Conservation (phyloP, 2,113 vertebrate species). For the Diadophis punctatus region DNA sequence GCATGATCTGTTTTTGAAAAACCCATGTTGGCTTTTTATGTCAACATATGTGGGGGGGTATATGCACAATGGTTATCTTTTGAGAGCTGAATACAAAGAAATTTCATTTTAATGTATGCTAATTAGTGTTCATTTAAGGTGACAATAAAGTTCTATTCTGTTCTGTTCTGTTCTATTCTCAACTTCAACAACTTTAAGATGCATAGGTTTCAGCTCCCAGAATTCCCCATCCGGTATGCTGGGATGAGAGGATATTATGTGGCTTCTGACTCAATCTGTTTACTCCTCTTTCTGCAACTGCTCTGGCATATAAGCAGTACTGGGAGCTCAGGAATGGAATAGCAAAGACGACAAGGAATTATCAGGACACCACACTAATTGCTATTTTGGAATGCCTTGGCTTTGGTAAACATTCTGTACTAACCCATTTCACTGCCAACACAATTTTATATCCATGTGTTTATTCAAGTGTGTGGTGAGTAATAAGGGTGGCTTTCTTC, state of each 20-base stretch:
- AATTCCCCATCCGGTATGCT: neutral
- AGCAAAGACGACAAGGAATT: neutral
- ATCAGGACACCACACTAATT: neutral
- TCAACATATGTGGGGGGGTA: no score
- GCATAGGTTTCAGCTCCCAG: neutral
- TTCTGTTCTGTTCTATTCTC: neutral
- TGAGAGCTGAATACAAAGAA: no score
- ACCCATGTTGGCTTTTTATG: no score
- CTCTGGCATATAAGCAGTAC: neutral
- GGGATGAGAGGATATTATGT: neutral
- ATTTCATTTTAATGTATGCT: no score
- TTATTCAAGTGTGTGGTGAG: constrained; percentile 27
- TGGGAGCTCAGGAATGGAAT: neutral
- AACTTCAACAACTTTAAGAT: neutral
- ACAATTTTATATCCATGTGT: neutral
- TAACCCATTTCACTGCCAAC: neutral
- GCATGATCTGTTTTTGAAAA: no score
- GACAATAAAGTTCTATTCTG: no score
- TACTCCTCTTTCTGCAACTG: constrained; percentile 19
- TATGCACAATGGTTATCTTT: no score
- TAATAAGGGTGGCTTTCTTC: constrained; percentile 47
- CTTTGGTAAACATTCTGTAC: neutral
- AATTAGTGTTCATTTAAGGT: no score
- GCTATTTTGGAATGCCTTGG: constrained; percentile 18
- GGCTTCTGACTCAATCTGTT: neutral